Percentiles rank a stretch among this genome's conserved stretches.
These are phyloP conservation scores for Glossosoma conforme DNA, from an alignment of 1,140 invertebrate species.

Conservation along the genomic window DNA sequence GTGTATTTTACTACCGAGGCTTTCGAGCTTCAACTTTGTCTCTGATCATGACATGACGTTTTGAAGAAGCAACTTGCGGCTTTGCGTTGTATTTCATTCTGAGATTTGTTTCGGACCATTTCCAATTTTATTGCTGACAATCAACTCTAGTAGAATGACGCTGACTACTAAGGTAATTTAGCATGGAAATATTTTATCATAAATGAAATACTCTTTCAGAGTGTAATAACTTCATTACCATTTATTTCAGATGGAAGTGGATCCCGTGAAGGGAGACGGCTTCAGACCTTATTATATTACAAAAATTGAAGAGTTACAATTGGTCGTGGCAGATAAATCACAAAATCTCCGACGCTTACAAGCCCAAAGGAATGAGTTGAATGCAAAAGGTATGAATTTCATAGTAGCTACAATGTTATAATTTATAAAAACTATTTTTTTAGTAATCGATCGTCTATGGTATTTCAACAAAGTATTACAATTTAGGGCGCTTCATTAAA, in stretches of 20 bases:
- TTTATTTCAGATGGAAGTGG: slow-evolving; percentile 76
- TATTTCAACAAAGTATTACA: no score
- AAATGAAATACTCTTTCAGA: background rate
- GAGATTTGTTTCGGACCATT: no score
- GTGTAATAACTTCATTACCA: background rate
- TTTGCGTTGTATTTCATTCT: no score
- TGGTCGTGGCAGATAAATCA: slow-evolving; percentile 94
- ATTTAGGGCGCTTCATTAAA: no score
- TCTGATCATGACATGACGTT: no score
- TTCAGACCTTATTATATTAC: slow-evolving; percentile 93
- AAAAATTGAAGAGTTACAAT: slow-evolving; percentile 94
- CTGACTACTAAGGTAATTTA: slow-evolving; percentile 6
- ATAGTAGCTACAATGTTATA: background rate
- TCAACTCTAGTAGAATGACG: no score
- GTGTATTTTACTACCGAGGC: no score
- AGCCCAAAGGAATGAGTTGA: slow-evolving; percentile 98
- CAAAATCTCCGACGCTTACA: slow-evolving; percentile 96
- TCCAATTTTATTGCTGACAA: no score
- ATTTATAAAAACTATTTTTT: background rate
- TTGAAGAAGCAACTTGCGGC: no score
- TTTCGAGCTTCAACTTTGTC: no score
- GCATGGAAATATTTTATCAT: slow-evolving; percentile 2
- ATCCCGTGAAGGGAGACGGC: slow-evolving; percentile 78
- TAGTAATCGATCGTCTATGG: no score
- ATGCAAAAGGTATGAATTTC: slow-evolving; percentile 82